Percentiles rank a stretch among this genome's conserved stretches.
Evolutionary conservation across 2,797 vertebrate genomes (phyloP).

Genomic region (Todus mexicanus): DNA sequence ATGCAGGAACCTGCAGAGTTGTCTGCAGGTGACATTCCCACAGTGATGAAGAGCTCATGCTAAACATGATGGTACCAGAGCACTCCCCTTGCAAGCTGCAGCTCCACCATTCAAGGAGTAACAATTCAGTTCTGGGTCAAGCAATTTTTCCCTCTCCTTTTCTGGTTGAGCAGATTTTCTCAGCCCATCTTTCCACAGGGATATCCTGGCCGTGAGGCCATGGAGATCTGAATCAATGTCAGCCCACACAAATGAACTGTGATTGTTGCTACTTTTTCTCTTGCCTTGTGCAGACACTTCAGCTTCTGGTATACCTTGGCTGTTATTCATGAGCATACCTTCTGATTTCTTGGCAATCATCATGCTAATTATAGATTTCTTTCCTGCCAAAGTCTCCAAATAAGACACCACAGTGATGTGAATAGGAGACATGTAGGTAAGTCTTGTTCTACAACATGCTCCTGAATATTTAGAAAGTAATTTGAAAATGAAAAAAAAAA

Average conservation of each 20-base stretch:
- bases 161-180: background rate
- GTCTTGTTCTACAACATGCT: background rate
- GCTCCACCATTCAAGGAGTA: background rate
- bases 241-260: background rate
- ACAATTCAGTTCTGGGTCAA: background rate
- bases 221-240: background rate
- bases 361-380: background rate
- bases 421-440: background rate
- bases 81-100: background rate
- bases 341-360: background rate
- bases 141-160: background rate
- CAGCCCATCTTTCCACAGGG: background rate
- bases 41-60: background rate
- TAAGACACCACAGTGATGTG: background rate
- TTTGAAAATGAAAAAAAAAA: background rate
- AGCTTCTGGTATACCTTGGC: background rate
- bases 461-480: slow-evolving; percentile 1
- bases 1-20: background rate
- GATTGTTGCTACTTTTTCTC: background rate
- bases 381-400: background rate
- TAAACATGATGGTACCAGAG: background rate
- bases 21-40: background rate
- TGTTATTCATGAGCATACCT: background rate
- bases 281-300: background rate
- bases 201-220: no score